These are phyloP conservation scores for Oryzias curvinotus DNA, from an alignment of 2,113 vertebrate genomes.

Conservation along the genomic window DNA sequence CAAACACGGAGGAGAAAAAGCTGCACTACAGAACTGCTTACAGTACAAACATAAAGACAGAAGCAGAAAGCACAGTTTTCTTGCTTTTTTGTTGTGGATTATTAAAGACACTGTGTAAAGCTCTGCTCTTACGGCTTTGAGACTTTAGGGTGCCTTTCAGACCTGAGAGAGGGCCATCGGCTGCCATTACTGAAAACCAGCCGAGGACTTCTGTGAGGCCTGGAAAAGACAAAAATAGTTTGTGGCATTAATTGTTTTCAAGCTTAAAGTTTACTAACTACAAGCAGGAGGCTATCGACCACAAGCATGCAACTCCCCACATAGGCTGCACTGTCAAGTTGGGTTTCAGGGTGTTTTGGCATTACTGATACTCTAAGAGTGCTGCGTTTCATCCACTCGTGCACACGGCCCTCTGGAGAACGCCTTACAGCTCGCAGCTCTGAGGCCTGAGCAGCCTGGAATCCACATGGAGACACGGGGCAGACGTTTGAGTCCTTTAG, in stretches of 20 bases:
- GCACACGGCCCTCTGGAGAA: neutral
- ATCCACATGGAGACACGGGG: neutral
- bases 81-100: slow-evolving; percentile 26
- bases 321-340: slow-evolving; percentile 13
- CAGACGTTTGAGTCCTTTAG: neutral
- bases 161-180: slow-evolving; percentile 36
- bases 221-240: slow-evolving; percentile 54
- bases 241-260: slow-evolving; percentile 72
- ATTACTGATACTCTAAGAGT: slow-evolving; percentile 16
- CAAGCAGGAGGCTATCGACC: slow-evolving; percentile 21
- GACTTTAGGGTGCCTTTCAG: slow-evolving; percentile 63
- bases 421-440: neutral
- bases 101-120: slow-evolving; percentile 19
- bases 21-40: slow-evolving; percentile 38
- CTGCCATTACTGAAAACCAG: slow-evolving; percentile 30
- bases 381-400: neutral
- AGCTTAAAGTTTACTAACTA: slow-evolving; percentile 48
- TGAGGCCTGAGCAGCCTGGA: neutral
- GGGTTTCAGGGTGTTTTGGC: slow-evolving; percentile 1
- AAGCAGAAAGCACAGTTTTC: slow-evolving; percentile 59
- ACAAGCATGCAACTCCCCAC: slow-evolving; percentile 15
- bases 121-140: slow-evolving; percentile 33
- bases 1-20: slow-evolving; percentile 68
- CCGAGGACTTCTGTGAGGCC: slow-evolving; percentile 13
- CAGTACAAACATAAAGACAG: slow-evolving; percentile 19